These are phyloP conservation scores for Grammomys dolichurus DNA, from an alignment of 2,113 vertebrate genomes.

Conservation along the genomic window DNA sequence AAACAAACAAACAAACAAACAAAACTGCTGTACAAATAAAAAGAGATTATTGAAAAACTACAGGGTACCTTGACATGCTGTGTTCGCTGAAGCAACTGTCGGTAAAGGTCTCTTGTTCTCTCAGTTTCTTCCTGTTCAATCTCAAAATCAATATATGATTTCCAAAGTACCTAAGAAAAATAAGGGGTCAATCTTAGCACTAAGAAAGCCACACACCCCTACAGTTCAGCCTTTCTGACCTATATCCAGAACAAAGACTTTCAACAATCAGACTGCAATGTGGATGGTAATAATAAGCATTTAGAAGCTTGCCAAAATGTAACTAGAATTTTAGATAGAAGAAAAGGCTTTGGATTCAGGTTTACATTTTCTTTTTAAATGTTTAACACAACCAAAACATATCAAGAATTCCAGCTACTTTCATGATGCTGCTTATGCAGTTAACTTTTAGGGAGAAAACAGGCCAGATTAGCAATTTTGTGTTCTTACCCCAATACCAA, in stretches of 20 bases:
- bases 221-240: not conserved
- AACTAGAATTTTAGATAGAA: not conserved
- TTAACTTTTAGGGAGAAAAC: not conserved
- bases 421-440: not conserved
- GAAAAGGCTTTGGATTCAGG: constrained; percentile 31
- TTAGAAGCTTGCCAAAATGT: constrained; percentile 24
- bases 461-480: not conserved
- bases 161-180: constrained; percentile 95
- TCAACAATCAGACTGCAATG: not conserved
- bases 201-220: not conserved
- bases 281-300: not conserved
- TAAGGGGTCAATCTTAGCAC: constrained; percentile 10
- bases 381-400: not conserved
- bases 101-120: constrained; percentile 96
- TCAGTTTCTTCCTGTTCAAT: constrained; percentile 98
- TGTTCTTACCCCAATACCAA: not conserved
- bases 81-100: constrained; percentile 94
- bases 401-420: not conserved
- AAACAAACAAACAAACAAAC: no score
- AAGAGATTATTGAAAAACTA: constrained; percentile 12
- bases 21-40: not conserved
- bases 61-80: constrained; percentile 95
- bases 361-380: constrained; percentile 50
- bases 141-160: constrained; percentile 99
- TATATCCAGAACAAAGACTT: not conserved